Conservation (phyloP, 2,797 vertebrate species). For the Crypturellus tataupa region DNA sequence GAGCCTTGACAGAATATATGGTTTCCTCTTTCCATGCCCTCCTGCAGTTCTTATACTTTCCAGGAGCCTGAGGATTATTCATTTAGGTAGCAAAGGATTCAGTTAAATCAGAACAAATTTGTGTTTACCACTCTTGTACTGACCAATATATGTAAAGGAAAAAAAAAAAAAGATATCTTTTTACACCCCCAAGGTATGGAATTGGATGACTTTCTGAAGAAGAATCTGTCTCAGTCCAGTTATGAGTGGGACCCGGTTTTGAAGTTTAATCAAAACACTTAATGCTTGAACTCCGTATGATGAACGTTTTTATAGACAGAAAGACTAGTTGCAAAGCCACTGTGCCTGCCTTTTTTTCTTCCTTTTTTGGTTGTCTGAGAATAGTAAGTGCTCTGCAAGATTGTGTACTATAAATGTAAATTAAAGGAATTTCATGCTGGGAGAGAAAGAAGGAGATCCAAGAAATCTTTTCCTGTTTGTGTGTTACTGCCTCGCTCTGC, state of each 20-base stretch:
- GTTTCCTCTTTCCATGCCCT: background rate
- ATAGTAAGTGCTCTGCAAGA: constrained; percentile 12
- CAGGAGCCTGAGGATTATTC: background rate
- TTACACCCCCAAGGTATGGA: background rate
- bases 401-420: background rate
- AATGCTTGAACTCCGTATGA: background rate
- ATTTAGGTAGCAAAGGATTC: background rate
- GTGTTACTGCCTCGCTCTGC: background rate
- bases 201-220: background rate
- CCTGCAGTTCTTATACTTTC: background rate
- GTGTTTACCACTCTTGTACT: background rate
- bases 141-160: background rate
- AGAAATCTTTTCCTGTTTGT: background rate
- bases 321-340: background rate
- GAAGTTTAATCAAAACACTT: background rate
- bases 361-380: constrained; percentile 47
- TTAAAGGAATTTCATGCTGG: background rate
- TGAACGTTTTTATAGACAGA: background rate
- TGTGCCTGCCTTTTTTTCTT: constrained; percentile 3
- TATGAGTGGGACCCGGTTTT: background rate
- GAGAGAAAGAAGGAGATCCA: background rate
- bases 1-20: too few relatives aligned
- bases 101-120: background rate
- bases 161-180: background rate
- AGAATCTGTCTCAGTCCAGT: background rate